Conservation (phyloP, 2,888 invertebrate genomes). For the Phengaris arion region DNA sequence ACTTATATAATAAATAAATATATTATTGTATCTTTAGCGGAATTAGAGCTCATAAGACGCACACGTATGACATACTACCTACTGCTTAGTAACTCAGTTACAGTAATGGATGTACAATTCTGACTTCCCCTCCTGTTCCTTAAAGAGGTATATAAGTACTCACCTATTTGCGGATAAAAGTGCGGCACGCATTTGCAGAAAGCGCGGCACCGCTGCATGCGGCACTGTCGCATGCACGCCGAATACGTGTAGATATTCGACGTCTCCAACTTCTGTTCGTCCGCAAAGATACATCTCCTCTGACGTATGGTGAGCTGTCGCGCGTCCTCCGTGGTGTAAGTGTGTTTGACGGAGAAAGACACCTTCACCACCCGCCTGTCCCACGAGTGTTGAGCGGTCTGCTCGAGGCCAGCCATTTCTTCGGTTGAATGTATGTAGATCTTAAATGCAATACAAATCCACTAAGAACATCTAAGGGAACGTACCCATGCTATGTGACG, state of each 20-base stretch:
- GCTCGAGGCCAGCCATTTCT: slow-evolving; percentile 84
- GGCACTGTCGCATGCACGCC: slow-evolving; percentile 86
- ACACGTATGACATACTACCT: no score
- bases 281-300: slow-evolving; percentile 84
- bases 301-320: slow-evolving; percentile 83
- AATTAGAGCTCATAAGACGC: no score
- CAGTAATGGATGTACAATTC: no score
- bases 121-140: no score
- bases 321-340: slow-evolving; percentile 87
- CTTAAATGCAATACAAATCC: slow-evolving; percentile 43
- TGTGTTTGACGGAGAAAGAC: slow-evolving; percentile 85
- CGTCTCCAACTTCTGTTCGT: slow-evolving; percentile 82
- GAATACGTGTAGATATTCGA: slow-evolving; percentile 84
- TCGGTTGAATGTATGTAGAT: slow-evolving; percentile 84
- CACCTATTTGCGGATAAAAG: slow-evolving; percentile 82
- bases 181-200: slow-evolving; percentile 86
- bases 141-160: slow-evolving; percentile 41
- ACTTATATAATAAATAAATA: no score
- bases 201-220: slow-evolving; percentile 82
- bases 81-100: no score
- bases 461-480: no score
- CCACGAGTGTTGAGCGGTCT: slow-evolving; percentile 85
- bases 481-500: no score
- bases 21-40: no score
- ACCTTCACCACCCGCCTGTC: slow-evolving; percentile 80